These are phyloP conservation scores for Bothrops jararaca DNA, from an alignment of 2,113 vertebrate genomes.

Conservation along the genomic window DNA sequence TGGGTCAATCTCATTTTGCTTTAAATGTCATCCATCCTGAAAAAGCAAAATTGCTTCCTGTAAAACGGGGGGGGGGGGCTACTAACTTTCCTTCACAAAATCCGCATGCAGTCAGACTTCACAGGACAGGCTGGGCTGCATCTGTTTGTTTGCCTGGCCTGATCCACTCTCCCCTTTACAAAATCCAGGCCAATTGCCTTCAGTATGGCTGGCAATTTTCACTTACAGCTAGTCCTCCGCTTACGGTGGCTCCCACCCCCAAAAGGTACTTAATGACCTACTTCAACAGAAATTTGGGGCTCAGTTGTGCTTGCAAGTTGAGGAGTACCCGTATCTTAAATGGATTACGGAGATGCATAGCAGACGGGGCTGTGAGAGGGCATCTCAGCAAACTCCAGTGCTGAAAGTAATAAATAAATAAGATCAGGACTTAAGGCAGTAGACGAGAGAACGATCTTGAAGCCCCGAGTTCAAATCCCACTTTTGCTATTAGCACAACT, in stretches of 20 bases:
- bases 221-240: background rate
- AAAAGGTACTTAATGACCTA: background rate
- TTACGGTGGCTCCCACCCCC: background rate
- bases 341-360: background rate
- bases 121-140: conserved; percentile 59
- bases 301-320: background rate
- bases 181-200: background rate
- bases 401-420: background rate
- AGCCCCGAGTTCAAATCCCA: background rate
- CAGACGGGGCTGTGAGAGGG: too few relatives aligned
- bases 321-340: background rate
- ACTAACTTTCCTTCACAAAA: background rate
- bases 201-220: background rate
- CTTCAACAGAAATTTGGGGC: background rate
- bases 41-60: background rate
- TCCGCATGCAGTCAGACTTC: conserved; percentile 63
- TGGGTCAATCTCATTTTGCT: background rate
- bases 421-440: background rate
- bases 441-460: background rate
- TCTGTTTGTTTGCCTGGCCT: conserved; percentile 61
- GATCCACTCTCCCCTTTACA: conserved; percentile 22
- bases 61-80: rapidly evolving
- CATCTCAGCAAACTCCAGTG: background rate
- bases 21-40: background rate
- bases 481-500: background rate